These are phyloP conservation scores for Drosophila sproati DNA, from an alignment of 1,140 invertebrate species.

Conservation along the genomic window DNA sequence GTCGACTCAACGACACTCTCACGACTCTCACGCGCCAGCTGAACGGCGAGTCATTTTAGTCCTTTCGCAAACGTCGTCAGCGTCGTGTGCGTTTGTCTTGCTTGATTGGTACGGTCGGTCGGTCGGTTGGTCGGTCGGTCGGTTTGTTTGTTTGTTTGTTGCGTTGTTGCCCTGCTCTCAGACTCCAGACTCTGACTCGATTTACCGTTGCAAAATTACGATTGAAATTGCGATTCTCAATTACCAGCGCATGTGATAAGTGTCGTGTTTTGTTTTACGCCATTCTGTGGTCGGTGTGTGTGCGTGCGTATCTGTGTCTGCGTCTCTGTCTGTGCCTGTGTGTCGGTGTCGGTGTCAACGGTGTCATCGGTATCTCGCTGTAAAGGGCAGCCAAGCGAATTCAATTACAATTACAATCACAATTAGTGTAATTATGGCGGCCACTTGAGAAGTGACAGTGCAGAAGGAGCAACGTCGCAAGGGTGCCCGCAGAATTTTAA, in stretches of 20 bases:
- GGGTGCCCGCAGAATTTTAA: slow-evolving; percentile 70
- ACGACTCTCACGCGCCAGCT: slow-evolving; percentile 57
- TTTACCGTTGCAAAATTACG: slow-evolving; percentile 48
- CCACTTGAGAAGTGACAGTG: slow-evolving; percentile 54
- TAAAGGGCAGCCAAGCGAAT: slow-evolving; percentile 66
- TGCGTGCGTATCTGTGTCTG: slow-evolving; percentile 16
- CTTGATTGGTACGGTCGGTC: slow-evolving; percentile 4
- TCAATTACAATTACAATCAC: slow-evolving; percentile 76
- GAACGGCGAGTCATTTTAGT: slow-evolving; percentile 63
- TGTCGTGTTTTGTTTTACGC: slow-evolving; percentile 48
- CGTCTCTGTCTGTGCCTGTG: background rate
- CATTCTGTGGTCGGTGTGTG: slow-evolving; percentile 16
- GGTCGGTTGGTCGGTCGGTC: slow-evolving; percentile 7
- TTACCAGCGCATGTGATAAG: slow-evolving; percentile 53
- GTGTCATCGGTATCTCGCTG: slow-evolving; percentile 13
- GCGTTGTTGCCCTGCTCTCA: slow-evolving; percentile 15
- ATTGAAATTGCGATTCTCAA: slow-evolving; percentile 48
- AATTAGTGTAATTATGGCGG: slow-evolving; percentile 70
- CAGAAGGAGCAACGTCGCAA: slow-evolving; percentile 43
- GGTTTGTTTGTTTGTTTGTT: background rate
- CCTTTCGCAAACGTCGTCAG: slow-evolving; percentile 79
- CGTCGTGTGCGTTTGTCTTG: slow-evolving; percentile 67
- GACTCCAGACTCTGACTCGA: slow-evolving; percentile 45
- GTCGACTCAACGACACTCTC: slow-evolving; percentile 11
- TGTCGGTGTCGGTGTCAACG: slow-evolving; percentile 8